Conservation (phyloP, 1,140 invertebrate species). For the Homalodisca vitripennis region DNA sequence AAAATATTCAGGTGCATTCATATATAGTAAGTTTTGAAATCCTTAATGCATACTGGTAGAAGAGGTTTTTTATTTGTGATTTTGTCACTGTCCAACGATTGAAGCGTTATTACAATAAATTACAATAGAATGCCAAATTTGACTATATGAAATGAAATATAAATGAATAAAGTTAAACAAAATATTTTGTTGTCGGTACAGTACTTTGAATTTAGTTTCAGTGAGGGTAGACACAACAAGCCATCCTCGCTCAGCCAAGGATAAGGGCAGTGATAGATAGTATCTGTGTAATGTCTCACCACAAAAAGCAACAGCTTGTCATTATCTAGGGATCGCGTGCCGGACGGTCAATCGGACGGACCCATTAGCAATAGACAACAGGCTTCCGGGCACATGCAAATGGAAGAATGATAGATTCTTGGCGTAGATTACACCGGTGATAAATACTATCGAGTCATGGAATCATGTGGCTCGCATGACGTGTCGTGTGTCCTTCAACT, state of each 20-base stretch:
- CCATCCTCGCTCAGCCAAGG: background rate
- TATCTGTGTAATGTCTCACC: constrained; percentile 24
- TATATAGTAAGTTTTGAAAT: too few species aligned
- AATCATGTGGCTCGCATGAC: background rate
- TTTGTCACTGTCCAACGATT: too few species aligned
- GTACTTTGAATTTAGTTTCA: too few species aligned
- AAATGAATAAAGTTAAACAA: too few species aligned
- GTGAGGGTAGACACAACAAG: background rate
- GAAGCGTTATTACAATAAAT: too few species aligned
- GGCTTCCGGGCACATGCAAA: constrained; percentile 23
- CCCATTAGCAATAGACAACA: constrained; percentile 29
- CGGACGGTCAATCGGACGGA: background rate
- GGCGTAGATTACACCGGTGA: constrained; percentile 21
- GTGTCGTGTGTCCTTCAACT: background rate
- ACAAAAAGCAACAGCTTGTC: constrained; percentile 30
- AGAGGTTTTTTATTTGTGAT: too few species aligned
- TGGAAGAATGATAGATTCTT: constrained; percentile 32
- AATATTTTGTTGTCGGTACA: too few species aligned
- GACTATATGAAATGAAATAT: too few species aligned
- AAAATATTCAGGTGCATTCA: too few species aligned
- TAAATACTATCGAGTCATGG: constrained; percentile 21
- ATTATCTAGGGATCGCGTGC: constrained; percentile 24
- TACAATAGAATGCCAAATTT: too few species aligned
- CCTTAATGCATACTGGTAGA: too few species aligned
- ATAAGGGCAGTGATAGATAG: constrained; percentile 23